Evolutionary conservation across 2,113 vertebrate genomes (phyloP).

Genomic region (Melanerpes formicivorus): DNA sequence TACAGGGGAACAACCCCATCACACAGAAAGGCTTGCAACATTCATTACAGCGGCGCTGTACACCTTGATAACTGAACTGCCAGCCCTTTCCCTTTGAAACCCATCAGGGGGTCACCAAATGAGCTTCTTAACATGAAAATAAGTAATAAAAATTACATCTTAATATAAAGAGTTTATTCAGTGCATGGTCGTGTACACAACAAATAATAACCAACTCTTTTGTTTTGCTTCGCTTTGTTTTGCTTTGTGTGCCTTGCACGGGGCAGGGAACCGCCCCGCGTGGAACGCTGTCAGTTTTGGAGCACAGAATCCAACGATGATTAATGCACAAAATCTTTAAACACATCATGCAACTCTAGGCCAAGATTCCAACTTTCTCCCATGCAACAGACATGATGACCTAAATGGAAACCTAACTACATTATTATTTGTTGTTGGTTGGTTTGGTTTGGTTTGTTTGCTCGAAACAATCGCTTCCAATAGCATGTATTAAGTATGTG

Average conservation of each 20-base stretch:
- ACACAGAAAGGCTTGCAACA: background rate
- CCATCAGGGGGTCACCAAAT: slow-evolving; percentile 13
- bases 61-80: background rate
- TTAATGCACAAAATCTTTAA: slow-evolving; percentile 95
- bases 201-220: slow-evolving; percentile 97
- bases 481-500: slow-evolving; percentile 89
- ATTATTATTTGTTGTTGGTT: background rate
- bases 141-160: slow-evolving; percentile 70
- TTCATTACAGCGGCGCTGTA: background rate
- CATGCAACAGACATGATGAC: slow-evolving; percentile 98
- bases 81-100: background rate
- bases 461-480: slow-evolving; percentile 82
- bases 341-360: slow-evolving; percentile 97
- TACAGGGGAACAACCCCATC: background rate
- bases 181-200: slow-evolving; percentile 98
- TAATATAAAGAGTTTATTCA: slow-evolving; percentile 98
- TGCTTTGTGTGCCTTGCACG: slow-evolving; percentile 73
- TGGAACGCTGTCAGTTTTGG: slow-evolving; percentile 86
- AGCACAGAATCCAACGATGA: slow-evolving; percentile 93
- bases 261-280: slow-evolving; percentile 83
- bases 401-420: slow-evolving; percentile 88
- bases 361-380: slow-evolving; percentile 92
- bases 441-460: background rate
- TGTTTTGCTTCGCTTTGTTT: slow-evolving; percentile 14
- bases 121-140: slow-evolving; percentile 69